These are phyloP conservation scores for Drosophila busckii DNA, from an alignment of 1,140 invertebrate species.

Conservation along the genomic window DNA sequence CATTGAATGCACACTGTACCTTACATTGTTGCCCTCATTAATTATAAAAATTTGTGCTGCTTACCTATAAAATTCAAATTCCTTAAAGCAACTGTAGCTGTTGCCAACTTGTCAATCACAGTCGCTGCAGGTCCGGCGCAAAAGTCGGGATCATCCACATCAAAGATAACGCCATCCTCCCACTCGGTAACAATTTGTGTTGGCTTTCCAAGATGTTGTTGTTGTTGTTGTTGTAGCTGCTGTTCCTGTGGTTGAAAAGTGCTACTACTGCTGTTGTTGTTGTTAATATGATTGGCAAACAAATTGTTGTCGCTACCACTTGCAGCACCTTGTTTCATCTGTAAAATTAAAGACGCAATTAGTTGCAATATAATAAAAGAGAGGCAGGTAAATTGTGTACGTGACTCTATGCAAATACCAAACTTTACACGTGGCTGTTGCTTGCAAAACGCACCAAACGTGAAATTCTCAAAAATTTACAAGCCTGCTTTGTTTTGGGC, in stretches of 20 bases:
- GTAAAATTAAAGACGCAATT: slow-evolving; percentile 31
- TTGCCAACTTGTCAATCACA: slow-evolving; percentile 41
- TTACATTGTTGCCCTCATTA: no score
- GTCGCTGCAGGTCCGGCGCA: slow-evolving; percentile 40
- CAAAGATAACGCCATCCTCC: slow-evolving; percentile 74
- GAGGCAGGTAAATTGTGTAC: slow-evolving; percentile 29
- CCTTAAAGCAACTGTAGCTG: slow-evolving; percentile 27
- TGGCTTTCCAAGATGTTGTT: slow-evolving; percentile 21
- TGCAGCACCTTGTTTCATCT: slow-evolving; percentile 61
- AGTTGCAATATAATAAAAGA: slow-evolving; percentile 9
- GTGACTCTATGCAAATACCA: slow-evolving; percentile 60
- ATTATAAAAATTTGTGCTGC: slow-evolving; percentile 12
- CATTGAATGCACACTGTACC: no score
- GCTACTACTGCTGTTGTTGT: slow-evolving; percentile 17
- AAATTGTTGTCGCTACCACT: slow-evolving; percentile 46
- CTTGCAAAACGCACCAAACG: slow-evolving; percentile 22
- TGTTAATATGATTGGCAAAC: slow-evolving; percentile 26
- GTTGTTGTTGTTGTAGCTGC: slow-evolving; percentile 26
- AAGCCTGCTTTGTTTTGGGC: slow-evolving; percentile 1
- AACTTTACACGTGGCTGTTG: slow-evolving; percentile 52
- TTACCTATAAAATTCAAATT: slow-evolving; percentile 64
- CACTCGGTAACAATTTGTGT: slow-evolving; percentile 69
- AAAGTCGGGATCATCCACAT: slow-evolving; percentile 78
- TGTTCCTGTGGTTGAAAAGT: slow-evolving; percentile 17
- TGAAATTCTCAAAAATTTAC: slow-evolving; percentile 7